Percentiles rank a stretch among this genome's conserved stretches.
Evolutionary conservation across 2,797 vertebrate species (phyloP).

Genomic region (Coregonus ussuriensis): DNA sequence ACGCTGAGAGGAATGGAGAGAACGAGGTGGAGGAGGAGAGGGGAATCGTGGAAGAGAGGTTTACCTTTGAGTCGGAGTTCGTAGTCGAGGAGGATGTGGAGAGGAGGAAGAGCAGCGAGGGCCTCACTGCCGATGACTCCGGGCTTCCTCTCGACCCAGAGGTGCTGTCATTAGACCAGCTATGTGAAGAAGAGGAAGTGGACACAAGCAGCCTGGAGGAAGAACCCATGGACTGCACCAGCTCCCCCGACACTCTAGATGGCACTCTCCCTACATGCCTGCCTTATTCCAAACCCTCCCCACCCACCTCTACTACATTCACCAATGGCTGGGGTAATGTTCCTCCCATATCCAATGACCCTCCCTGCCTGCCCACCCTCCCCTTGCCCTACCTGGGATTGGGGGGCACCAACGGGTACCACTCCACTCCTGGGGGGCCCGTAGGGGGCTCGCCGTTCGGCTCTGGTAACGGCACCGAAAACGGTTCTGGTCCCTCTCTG

Average conservation of each 20-base stretch:
- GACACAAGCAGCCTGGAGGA: constrained; percentile 20
- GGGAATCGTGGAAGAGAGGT: background rate
- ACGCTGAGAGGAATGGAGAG: background rate
- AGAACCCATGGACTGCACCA: constrained; percentile 83
- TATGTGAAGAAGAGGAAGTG: constrained; percentile 32
- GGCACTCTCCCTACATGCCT: constrained; percentile 50
- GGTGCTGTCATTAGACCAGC: constrained; percentile 51
- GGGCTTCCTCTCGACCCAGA: constrained; percentile 68
- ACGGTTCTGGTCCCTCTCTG: constrained; percentile 58
- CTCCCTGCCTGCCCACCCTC: constrained; percentile 66
- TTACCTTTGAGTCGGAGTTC: no score
- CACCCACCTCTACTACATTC: constrained; percentile 58
- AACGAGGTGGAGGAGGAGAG: constrained; percentile 20
- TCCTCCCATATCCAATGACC: constrained; percentile 64
- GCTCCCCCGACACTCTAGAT: constrained; percentile 75
- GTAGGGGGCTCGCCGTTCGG: constrained; percentile 66
- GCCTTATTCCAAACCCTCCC: constrained; percentile 40
- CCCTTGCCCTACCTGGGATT: constrained; percentile 58
- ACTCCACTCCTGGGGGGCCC: constrained; percentile 64
- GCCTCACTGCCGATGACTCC: constrained; percentile 53
- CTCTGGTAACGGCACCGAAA: constrained; percentile 20
- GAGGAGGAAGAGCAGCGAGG: constrained; percentile 2
- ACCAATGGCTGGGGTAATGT: constrained; percentile 72
- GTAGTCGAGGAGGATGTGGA: constrained; percentile 5
- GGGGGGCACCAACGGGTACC: constrained; percentile 66